phyloP scores from a whole-genome alignment of 2,888 invertebrate genomes.

The Acheta domesticus region DNA sequence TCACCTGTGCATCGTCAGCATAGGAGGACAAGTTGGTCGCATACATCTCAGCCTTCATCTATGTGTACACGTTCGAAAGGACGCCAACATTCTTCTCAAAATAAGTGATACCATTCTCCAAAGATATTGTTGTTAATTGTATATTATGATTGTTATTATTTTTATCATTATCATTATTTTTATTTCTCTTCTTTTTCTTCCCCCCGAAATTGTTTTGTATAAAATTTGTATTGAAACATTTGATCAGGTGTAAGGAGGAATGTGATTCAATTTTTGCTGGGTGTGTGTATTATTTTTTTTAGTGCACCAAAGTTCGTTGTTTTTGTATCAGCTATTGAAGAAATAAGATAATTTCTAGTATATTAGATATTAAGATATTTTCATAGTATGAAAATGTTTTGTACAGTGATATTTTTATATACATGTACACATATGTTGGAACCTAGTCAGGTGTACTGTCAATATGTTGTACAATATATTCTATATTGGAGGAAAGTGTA shows the following conservation, averaged over 20 bases:
- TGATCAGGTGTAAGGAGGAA: no score
- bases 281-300: no score
- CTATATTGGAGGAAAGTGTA: background rate
- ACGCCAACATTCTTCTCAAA: background rate
- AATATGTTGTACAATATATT: background rate
- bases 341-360: no score
- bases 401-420: background rate
- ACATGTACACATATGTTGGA: slow-evolving; percentile 1
- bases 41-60: background rate
- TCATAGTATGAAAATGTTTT: slow-evolving; percentile 1
- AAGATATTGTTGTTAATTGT: background rate
- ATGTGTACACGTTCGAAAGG: background rate
- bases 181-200: background rate
- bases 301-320: background rate
- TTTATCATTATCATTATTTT: background rate
- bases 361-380: background rate
- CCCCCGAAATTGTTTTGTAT: no score
- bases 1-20: no score
- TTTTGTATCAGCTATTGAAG: background rate
- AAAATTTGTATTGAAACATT: no score
- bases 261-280: background rate
- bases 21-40: no score
- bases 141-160: no score
- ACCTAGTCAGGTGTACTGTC: background rate
- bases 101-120: background rate